Evolutionary conservation across 2,888 invertebrate species (phyloP), one percentile per base, ranked within the genome.

Genomic region (Neoscelio sp.): DNA sequence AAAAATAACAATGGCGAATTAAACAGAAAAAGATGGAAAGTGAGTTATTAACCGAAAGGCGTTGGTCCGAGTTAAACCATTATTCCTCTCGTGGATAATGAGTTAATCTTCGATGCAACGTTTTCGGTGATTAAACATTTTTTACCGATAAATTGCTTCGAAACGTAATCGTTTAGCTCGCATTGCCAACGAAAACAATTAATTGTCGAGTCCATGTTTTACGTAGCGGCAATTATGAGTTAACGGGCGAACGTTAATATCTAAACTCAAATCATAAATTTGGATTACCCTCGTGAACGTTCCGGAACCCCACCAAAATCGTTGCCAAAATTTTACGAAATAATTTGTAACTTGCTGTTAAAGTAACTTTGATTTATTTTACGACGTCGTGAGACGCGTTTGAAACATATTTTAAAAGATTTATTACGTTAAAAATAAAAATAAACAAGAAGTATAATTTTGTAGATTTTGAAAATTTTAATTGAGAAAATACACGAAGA

Each of bases 1-100:
- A n/a, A n/a, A n/a, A n/a, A n/a, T n/a, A n/a, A n/a, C n/a, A n/a
- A n/a, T n/a, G n/a, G n/a, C n/a, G n/a, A n/a, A n/a, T n/a, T n/a
- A n/a, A n/a, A n/a, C n/a, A n/a, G n/a, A n/a, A n/a, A n/a, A n/a
- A n/a, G n/a, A n/a, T n/a, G n/a, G n/a, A n/a, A n/a, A n/a, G n/a
- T n/a, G n/a, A n/a, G n/a, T n/a, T n/a, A n/a, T n/a, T n/a, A n/a
- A n/a, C n/a, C n/a, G n/a, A n/a, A n/a, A n/a, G n/a, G n/a, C n/a
- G n/a, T n/a, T n/a, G n/a, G n/a, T n/a, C 17, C 18, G 10, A 56
- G 42, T 56, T 56, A 28, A 58, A 58, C 26, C 44, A 60, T 60
- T 60, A 44, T n/a, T 10, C 10, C 6, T 13, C 18, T 10, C 26
- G 0, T 2, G 13, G 33, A 17, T 60, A 60, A 60, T 44, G 44